These are phyloP conservation scores for Karalla daura DNA, from an alignment of 2,797 vertebrate genomes.

Conservation along the genomic window DNA sequence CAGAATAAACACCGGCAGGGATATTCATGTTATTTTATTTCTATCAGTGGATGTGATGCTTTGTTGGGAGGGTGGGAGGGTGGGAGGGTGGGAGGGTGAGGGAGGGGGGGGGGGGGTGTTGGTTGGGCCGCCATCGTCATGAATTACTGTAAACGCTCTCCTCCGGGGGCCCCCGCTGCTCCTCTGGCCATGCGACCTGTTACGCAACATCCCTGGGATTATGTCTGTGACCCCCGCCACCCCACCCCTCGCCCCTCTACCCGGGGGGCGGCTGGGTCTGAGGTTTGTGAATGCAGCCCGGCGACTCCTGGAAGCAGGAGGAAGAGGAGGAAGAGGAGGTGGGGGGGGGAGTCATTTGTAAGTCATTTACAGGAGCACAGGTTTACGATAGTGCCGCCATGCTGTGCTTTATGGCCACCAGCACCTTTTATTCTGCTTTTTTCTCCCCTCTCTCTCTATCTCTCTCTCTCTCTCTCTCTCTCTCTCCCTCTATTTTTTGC, in stretches of 20 bases:
- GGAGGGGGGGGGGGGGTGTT: too few relatives aligned
- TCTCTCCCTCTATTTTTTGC: too few relatives aligned
- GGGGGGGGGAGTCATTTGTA: too few relatives aligned
- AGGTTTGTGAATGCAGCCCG: not conserved
- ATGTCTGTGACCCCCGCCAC: not conserved
- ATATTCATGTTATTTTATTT: too few relatives aligned
- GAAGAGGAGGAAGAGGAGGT: too few relatives aligned
- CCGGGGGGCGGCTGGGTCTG: slow-evolving; percentile 1
- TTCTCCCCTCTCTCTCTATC: too few relatives aligned
- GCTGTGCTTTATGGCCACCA: slow-evolving; percentile 63
- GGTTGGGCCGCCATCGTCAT: slow-evolving; percentile 14
- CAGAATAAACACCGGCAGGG: slow-evolving; percentile 11
- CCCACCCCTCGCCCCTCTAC: too few relatives aligned
- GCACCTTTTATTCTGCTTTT: too few relatives aligned
- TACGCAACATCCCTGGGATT: slow-evolving; percentile 17
- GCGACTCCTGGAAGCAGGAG: too few relatives aligned
- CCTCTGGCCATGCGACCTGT: slow-evolving; percentile 5
- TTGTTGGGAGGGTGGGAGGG: slow-evolving; percentile 7
- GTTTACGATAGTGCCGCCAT: slow-evolving; percentile 48
- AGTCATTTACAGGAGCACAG: slow-evolving; percentile 53
- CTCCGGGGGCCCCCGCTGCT: not conserved
- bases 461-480: too few relatives aligned
- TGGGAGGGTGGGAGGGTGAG: not conserved
- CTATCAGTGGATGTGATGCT: too few relatives aligned
- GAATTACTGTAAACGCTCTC: not conserved